Evolutionary conservation across 23 tunicate genomes (phyloP), one percentile per base, ranked within the genome.

Genomic region (Oikopleura albicans): DNA sequence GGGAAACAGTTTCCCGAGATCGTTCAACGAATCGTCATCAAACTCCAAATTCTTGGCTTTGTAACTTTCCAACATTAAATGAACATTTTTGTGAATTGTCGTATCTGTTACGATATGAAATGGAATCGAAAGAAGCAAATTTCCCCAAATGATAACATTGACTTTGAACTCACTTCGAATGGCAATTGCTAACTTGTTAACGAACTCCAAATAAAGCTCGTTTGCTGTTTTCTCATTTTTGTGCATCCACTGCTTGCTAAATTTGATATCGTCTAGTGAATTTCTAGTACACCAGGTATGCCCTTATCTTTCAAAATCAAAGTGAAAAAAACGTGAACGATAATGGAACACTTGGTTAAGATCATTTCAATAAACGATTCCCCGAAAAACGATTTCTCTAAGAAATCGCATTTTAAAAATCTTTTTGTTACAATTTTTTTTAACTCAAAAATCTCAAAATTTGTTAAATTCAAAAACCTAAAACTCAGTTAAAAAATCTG

Each of bases 111-210:
- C 34, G 35, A 29, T 29, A 12, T 71, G 34, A 12, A 12, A 29
- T 27, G 79, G 79, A 4, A 71, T 2, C 4, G 79, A 12, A 2
- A 71, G 2, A 16, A 71, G 33, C 27, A 71, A 12, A 29, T 71
- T 71, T 16, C 79, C 79, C 79, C 79, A 71, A 16, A 71, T 71
- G 2, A 71, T 27, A 37, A 71, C 79, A 71, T 71, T 71, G 4
- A 12, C 35, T 16, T 71, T 34, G 37, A 2, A 2, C 37, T 29
- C 34, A 2, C 37, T 22, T 29, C 35, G 28, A 22, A 71, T 29
- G 4, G 27, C 4, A 71, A 2, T 29, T 2, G 35, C 33, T 16
- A 71, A 29, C 31, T 29, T 16, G 2, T 34, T 2, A 4, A 71
- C 79, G 79, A 12, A 71, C 4, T 71, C 36, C 28, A 71, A 37